Percentiles rank a stretch among this genome's conserved stretches.
Conservation (phyloP, 92 coral and sea anemone species). For the Nematostella vectensis region DNA sequence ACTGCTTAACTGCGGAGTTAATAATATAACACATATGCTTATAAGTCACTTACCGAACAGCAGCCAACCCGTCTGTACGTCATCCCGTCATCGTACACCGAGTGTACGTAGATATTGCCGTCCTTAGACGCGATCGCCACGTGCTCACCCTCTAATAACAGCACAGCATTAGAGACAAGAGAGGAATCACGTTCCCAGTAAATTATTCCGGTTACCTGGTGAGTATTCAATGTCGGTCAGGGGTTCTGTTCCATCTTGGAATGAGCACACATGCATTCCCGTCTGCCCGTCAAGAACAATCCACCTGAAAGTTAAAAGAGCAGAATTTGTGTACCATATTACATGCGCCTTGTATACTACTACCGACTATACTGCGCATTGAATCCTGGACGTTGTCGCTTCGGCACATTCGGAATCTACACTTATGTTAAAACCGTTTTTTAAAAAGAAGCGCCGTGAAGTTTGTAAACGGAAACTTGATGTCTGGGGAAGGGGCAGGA, state of each 20-base stretch:
- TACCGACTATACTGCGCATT: no score
- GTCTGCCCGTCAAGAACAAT: constrained; percentile 58
- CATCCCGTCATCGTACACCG: constrained; percentile 79
- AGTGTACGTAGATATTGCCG: constrained; percentile 73
- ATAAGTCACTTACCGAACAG: constrained; percentile 68
- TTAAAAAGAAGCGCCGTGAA: no score
- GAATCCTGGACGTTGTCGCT: no score
- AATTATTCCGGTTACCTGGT: constrained; percentile 34
- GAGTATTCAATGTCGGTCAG: constrained; percentile 72
- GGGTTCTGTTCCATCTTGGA: constrained; percentile 68
- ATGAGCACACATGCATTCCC: constrained; percentile 71
- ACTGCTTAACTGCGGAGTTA: no score
- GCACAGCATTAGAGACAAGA: no score
- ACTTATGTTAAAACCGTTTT: no score
- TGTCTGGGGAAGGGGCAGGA: no score
- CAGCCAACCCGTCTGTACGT: constrained; percentile 81
- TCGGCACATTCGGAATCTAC: no score
- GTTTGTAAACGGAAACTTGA: no score
- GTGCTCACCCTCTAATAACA: constrained; percentile 67
- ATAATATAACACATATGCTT: no score
- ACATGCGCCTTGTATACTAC: no score
- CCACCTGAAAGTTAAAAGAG: constrained; percentile 41
- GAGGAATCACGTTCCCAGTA: not conserved
- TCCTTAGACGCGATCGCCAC: constrained; percentile 78
- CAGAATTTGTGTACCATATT: no score